Evolutionary conservation across 2,797 vertebrate genomes (phyloP).

Genomic region (Muscicapa comitata): DNA sequence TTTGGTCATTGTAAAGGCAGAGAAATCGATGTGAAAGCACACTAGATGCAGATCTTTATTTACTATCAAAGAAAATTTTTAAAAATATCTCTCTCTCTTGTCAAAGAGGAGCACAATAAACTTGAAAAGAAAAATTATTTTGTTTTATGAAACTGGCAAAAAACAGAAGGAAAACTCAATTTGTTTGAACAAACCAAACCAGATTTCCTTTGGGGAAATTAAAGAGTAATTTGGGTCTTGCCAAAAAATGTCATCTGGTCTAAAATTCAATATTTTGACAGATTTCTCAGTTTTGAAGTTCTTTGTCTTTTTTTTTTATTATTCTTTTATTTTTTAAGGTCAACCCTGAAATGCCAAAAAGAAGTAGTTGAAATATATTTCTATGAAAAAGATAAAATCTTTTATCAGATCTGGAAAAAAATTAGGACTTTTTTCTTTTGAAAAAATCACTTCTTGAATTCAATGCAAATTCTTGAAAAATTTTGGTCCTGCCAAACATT

Average conservation of each 20-base stretch:
- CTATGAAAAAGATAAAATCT: background rate
- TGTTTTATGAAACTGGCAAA: background rate
- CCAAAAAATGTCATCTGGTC: background rate
- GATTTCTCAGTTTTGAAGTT: background rate
- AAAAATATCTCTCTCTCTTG: background rate
- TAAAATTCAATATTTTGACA: slow-evolving; percentile 29
- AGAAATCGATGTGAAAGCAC: background rate
- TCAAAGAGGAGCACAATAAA: background rate
- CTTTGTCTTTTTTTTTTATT: background rate
- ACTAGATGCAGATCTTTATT: background rate
- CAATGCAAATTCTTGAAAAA: background rate
- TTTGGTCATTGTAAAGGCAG: background rate
- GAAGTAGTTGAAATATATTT: background rate
- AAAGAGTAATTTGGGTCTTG: background rate
- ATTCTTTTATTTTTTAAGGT: background rate
- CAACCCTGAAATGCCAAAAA: background rate
- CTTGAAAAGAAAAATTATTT: background rate
- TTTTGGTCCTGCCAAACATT: background rate
- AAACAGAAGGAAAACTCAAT: background rate
- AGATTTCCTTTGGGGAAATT: background rate
- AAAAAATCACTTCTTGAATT: background rate
- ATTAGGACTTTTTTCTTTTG: background rate
- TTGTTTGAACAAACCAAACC: background rate
- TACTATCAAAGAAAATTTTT: background rate
- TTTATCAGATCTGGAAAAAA: background rate